These are phyloP conservation scores for Microplitis deprimator DNA, from an alignment of 2,888 invertebrate genomes.

Conservation along the genomic window DNA sequence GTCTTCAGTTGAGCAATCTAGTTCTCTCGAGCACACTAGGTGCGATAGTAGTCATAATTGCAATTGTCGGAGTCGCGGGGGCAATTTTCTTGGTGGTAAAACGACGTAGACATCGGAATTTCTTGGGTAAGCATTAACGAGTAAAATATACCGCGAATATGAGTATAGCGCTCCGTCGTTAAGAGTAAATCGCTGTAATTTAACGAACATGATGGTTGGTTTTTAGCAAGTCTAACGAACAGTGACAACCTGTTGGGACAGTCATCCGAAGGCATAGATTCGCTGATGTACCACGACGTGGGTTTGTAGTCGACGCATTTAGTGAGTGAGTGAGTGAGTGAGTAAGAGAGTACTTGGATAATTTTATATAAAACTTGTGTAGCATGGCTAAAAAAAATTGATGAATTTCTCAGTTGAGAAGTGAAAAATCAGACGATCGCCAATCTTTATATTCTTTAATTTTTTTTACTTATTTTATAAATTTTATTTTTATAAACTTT, in stretches of 20 bases:
- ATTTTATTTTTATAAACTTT: too few relatives aligned
- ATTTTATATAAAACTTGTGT: background rate
- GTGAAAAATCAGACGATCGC: too few relatives aligned
- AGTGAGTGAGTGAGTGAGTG: conserved; percentile 21
- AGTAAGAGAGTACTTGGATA: background rate
- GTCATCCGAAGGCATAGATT: conserved; percentile 39
- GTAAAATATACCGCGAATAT: too few relatives aligned
- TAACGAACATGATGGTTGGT: conserved; percentile 21
- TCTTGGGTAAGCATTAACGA: conserved; percentile 20
- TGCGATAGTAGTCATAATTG: conserved; percentile 31
- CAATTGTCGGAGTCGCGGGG: conserved; percentile 14
- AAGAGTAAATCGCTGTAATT: conserved; percentile 23
- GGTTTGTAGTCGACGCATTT: conserved; percentile 20
- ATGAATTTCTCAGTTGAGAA: background rate
- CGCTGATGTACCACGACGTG: conserved; percentile 39
- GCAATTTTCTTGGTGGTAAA: conserved; percentile 27
- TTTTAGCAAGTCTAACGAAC: conserved; percentile 26
- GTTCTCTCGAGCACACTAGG: conserved; percentile 22
- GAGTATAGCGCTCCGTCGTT: conserved; percentile 6
- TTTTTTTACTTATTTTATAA: too few relatives aligned
- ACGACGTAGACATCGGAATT: conserved; percentile 28
- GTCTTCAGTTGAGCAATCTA: conserved; percentile 28
- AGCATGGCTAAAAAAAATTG: background rate
- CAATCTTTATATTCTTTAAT: too few relatives aligned
- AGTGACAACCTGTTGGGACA: conserved; percentile 39